Conservation (phyloP, 2,113 vertebrate species). For the Lophura nycthemera region DNA sequence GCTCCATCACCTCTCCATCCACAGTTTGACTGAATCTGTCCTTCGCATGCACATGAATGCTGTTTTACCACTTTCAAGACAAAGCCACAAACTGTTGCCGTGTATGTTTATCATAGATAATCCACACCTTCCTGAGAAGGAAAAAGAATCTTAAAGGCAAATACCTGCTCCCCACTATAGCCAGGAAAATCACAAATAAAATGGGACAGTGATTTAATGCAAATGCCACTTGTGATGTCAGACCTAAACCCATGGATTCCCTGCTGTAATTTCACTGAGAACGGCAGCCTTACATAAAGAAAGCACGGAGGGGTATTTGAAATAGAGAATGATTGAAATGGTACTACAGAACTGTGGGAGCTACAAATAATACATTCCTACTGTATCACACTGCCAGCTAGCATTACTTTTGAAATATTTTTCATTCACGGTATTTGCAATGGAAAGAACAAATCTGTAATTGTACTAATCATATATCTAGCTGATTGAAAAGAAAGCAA, state of each 20-base stretch:
- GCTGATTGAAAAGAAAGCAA: neutral
- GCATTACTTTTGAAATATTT: neutral
- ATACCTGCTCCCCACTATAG: neutral
- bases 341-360: neutral
- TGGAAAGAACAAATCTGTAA: neutral
- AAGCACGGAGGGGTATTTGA: neutral
- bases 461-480: neutral
- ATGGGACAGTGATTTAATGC: neutral
- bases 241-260: neutral
- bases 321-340: neutral
- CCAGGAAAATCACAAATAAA: neutral
- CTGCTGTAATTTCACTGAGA: neutral
- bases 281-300: neutral
- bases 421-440: neutral
- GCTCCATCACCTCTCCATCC: neutral
- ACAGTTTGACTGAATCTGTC: fast-evolving
- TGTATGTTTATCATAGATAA: neutral
- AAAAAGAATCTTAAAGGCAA: neutral
- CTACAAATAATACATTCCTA: neutral
- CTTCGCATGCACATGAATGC: neutral
- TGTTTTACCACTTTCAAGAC: neutral
- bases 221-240: neutral
- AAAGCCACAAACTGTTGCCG: neutral
- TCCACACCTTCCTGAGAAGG: neutral
- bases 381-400: neutral